phyloP scores from a whole-genome alignment of 1,140 invertebrate genomes.

The Coboldia fuscipes region DNA sequence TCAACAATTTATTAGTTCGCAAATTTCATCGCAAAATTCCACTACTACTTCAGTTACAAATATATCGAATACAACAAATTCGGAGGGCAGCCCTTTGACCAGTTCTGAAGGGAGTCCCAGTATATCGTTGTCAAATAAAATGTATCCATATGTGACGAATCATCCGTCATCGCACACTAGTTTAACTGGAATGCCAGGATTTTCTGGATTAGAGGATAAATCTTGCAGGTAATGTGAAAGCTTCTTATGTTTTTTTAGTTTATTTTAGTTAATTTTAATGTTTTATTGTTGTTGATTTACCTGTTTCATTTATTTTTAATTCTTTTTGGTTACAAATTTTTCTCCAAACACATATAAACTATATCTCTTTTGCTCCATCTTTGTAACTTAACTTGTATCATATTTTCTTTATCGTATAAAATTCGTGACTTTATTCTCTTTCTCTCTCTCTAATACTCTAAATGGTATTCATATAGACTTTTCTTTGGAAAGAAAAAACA shows the following conservation, averaged over 20 bases:
- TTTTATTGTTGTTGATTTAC: slow-evolving; percentile 2
- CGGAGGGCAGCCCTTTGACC: slow-evolving; percentile 5
- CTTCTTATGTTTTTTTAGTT: too few species aligned
- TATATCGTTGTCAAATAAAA: slow-evolving; percentile 31
- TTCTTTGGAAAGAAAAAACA: too few species aligned
- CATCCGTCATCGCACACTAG: slow-evolving; percentile 28
- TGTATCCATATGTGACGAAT: slow-evolving; percentile 43
- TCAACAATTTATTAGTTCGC: slow-evolving; percentile 34
- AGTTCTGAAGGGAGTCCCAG: slow-evolving; percentile 3
- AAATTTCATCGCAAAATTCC: background rate
- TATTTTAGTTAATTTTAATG: slow-evolving; percentile 11
- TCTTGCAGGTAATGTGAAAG: slow-evolving; percentile 21
- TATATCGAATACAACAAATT: slow-evolving; percentile 26
- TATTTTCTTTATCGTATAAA: too few species aligned
- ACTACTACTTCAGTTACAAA: slow-evolving; percentile 14
- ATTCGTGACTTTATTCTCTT: too few species aligned
- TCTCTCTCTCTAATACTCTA: too few species aligned
- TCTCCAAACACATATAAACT: too few species aligned
- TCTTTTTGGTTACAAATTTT: too few species aligned
- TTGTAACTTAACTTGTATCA: too few species aligned
- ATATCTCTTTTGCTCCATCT: too few species aligned
- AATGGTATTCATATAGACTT: too few species aligned
- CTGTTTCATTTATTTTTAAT: background rate
- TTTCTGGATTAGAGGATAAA: slow-evolving; percentile 20
- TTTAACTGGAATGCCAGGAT: slow-evolving; percentile 22